Percentiles rank a stretch among this genome's conserved stretches.
Evolutionary conservation across 2,797 vertebrate species (phyloP).

Genomic region (Chaunax sp.): DNA sequence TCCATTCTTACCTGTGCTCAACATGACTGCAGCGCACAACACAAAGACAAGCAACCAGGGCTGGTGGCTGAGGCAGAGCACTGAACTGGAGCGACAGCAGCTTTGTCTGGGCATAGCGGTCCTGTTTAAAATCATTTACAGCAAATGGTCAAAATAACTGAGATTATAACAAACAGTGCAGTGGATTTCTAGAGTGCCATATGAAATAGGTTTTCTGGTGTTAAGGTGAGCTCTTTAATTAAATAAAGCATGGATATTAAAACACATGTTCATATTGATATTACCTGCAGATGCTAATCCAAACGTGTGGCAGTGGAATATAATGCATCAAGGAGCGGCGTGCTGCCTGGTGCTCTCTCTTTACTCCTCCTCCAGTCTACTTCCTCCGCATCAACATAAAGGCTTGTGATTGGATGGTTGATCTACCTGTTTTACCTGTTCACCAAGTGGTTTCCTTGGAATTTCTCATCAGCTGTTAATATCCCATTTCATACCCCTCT

Average conservation of each 20-base stretch:
- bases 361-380: constrained; percentile 19
- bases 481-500: neutral
- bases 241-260: neutral
- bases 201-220: neutral
- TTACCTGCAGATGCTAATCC: constrained; percentile 45
- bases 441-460: constrained; percentile 7
- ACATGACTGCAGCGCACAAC: constrained; percentile 37
- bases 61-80: neutral
- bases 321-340: constrained; percentile 6
- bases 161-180: neutral
- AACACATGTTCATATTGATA: neutral
- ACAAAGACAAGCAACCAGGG: constrained; percentile 29
- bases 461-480: constrained; percentile 12
- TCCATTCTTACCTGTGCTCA: constrained; percentile 61
- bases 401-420: constrained; percentile 38
- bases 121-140: neutral
- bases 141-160: neutral
- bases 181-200: neutral
- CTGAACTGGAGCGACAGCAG: neutral
- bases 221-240: neutral
- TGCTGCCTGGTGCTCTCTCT: neutral
- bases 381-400: constrained; percentile 30
- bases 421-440: constrained; percentile 54
- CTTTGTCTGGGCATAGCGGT: constrained; percentile 33
- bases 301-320: constrained; percentile 8